Conservation (phyloP, 2,113 vertebrate species). For the Miniopterus natalensis region DNA sequence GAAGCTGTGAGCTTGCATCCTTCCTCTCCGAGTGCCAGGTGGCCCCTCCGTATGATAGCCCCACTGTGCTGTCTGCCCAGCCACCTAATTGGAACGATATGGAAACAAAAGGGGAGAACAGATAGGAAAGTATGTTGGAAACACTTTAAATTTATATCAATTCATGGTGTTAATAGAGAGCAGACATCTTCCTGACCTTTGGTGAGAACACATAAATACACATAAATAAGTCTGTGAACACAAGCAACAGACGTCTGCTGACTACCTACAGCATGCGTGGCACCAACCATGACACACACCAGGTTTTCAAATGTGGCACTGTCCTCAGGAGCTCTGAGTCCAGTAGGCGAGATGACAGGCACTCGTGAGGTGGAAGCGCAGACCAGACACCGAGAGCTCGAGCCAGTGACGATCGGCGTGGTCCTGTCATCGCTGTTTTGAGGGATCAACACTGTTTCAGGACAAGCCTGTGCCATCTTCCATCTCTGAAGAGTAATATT, state of each 20-base stretch:
- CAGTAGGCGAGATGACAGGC: background rate
- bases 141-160: background rate
- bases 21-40: too few relatives aligned
- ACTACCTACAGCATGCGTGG: background rate
- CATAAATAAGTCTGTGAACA: background rate
- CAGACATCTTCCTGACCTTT: background rate
- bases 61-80: background rate
- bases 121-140: background rate
- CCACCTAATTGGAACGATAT: background rate
- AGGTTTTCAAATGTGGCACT: background rate
- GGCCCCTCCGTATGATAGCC: background rate
- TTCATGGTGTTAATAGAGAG: background rate
- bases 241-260: background rate
- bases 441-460: background rate
- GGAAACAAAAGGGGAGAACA: background rate
- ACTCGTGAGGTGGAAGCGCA: background rate
- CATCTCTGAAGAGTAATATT: background rate
- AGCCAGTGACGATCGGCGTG: too few relatives aligned
- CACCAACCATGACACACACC: background rate
- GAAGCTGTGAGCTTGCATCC: background rate
- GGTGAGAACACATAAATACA: background rate
- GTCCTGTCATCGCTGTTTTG: background rate
- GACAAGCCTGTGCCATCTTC: background rate
- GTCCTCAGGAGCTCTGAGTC: background rate
- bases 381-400: too few relatives aligned